A percentile compares a stretch with the other conserved stretches of the same genome.
Conservation (phyloP, 2,797 vertebrate species). For the Iguana delicatissima region DNA sequence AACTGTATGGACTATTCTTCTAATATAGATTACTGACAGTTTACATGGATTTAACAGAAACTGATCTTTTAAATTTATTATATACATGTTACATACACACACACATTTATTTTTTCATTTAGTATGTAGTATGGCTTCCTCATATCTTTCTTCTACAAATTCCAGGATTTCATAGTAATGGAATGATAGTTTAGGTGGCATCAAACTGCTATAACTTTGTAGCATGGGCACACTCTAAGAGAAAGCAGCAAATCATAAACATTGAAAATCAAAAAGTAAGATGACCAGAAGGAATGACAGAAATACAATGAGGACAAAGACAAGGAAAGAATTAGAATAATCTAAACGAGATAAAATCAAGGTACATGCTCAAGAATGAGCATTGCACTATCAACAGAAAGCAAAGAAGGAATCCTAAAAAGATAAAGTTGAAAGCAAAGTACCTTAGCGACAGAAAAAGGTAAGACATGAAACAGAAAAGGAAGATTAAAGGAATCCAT, state of each 20-base stretch:
- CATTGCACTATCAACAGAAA: neutral
- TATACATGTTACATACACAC: too few species aligned
- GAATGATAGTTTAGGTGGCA: too few species aligned
- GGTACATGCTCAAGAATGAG: neutral
- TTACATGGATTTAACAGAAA: too few species aligned
- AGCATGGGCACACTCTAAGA: neutral
- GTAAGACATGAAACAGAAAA: neutral
- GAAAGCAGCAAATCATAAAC: neutral
- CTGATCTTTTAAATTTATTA: too few species aligned
- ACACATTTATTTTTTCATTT: too few species aligned
- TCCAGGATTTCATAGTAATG: too few species aligned
- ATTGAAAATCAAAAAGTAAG: neutral
- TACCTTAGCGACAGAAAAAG: neutral
- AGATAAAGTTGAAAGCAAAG: neutral
- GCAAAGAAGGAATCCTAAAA: neutral
- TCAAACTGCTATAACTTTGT: too few species aligned
- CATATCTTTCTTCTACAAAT: too few species aligned
- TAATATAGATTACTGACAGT: too few species aligned
- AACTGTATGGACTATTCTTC: too few species aligned
- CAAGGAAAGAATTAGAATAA: neutral
- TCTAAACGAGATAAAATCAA: neutral
- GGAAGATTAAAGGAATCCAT: neutral
- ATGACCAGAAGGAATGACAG: neutral
- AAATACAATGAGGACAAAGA: neutral
- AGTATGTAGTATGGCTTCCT: too few species aligned